Conservation (phyloP, 2,888 invertebrate species). For the Mesodorylaimus sp. region DNA sequence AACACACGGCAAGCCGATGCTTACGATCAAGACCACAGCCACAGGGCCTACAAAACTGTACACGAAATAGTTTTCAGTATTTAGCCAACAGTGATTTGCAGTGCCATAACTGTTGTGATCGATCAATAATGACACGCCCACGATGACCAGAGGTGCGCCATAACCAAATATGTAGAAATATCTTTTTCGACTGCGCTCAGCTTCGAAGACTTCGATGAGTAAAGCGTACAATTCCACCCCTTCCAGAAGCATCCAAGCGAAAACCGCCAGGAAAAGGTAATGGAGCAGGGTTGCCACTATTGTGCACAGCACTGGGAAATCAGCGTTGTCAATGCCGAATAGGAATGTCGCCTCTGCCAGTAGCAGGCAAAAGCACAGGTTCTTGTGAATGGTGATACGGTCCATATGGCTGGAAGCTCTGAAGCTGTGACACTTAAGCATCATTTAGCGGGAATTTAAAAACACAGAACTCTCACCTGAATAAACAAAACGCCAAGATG, state of each 20-base stretch:
- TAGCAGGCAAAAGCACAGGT: conserved; percentile 72
- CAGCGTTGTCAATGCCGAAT: conserved; percentile 65
- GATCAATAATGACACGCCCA: conserved; percentile 26
- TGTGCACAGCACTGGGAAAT: conserved; percentile 22
- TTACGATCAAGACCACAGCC: conserved; percentile 62
- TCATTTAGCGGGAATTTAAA: too few species aligned
- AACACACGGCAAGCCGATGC: conserved; percentile 22
- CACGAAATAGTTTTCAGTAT: conserved; percentile 65
- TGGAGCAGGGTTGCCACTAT: conserved; percentile 32
- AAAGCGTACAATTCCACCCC: conserved; percentile 36
- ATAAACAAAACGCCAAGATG: conserved; percentile 16
- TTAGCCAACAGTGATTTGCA: conserved; percentile 17
- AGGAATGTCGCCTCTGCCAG: conserved; percentile 77
- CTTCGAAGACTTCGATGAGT: conserved; percentile 35
- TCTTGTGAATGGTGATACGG: conserved; percentile 83
- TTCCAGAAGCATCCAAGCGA: conserved; percentile 37
- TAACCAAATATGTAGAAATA: conserved; percentile 34
- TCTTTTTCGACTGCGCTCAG: conserved; percentile 23
- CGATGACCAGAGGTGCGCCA: conserved; percentile 30
- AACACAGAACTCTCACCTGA: conserved; percentile 9
- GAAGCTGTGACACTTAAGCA: too few species aligned
- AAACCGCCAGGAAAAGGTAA: conserved; percentile 33
- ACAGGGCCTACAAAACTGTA: conserved; percentile 82
- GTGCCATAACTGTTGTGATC: conserved; percentile 23
- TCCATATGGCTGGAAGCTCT: too few species aligned